Percentiles rank a stretch among this genome's conserved stretches.
phyloP scores from a whole-genome alignment of 2,888 invertebrate species.

The Scaptomyza cyrtandrae region DNA sequence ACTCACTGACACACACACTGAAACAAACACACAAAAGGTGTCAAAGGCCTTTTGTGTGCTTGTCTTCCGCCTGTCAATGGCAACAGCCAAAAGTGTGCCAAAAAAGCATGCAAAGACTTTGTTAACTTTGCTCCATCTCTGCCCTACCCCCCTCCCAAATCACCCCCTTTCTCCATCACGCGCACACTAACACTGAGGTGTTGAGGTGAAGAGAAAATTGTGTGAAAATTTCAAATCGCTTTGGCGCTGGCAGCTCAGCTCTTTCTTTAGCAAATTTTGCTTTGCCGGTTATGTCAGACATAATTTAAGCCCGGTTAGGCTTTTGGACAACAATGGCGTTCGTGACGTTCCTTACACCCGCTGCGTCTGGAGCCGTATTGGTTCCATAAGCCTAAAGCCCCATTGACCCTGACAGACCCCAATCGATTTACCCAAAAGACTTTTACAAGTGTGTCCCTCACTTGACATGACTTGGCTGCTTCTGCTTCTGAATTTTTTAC shows the following conservation, averaged over 20 bases:
- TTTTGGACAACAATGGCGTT: slow-evolving; percentile 54
- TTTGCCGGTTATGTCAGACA: slow-evolving; percentile 68
- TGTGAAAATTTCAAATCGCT: slow-evolving; percentile 74
- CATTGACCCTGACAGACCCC: slow-evolving; percentile 71
- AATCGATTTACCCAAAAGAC: slow-evolving; percentile 69
- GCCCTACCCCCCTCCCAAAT: background rate
- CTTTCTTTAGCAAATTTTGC: slow-evolving; percentile 55
- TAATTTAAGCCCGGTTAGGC: slow-evolving; percentile 72
- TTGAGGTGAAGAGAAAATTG: slow-evolving; percentile 47
- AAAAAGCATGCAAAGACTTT: slow-evolving; percentile 69
- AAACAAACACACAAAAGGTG: slow-evolving; percentile 59
- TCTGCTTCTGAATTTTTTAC: slow-evolving; percentile 33
- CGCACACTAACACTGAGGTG: slow-evolving; percentile 1
- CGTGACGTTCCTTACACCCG: background rate
- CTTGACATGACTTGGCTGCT: slow-evolving; percentile 48
- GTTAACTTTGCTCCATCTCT: slow-evolving; percentile 42
- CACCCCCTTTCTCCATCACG: background rate
- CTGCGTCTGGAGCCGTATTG: slow-evolving; percentile 26
- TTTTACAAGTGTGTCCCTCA: slow-evolving; percentile 64
- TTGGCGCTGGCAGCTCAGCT: slow-evolving; percentile 56
- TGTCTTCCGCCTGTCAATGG: slow-evolving; percentile 70
- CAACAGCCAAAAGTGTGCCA: slow-evolving; percentile 72
- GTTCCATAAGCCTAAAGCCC: slow-evolving; percentile 67
- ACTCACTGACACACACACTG: background rate
- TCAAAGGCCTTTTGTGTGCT: slow-evolving; percentile 72